These are phyloP conservation scores for Sarcophaga caerulescens DNA, from an alignment of 2,888 invertebrate species.

Conservation along the genomic window DNA sequence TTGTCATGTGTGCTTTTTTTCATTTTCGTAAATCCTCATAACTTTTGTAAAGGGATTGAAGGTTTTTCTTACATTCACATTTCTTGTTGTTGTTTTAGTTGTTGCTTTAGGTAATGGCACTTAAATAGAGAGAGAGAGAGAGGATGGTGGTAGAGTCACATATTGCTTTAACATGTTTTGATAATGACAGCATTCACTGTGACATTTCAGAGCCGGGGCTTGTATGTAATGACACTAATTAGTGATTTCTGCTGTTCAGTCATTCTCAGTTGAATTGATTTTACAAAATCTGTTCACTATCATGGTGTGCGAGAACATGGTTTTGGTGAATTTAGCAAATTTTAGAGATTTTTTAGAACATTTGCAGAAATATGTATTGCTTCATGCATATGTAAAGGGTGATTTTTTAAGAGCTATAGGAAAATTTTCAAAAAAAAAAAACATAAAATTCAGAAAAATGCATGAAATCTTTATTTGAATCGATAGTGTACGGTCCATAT, in stretches of 20 bases:
- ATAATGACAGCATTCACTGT: conserved; percentile 72
- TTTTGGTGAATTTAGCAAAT: conserved; percentile 22
- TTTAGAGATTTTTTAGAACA: conserved; percentile 33
- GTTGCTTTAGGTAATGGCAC: background rate
- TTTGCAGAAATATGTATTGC: background rate
- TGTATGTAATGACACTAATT: conserved; percentile 81
- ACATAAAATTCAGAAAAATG: too few species aligned
- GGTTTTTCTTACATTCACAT: conserved; percentile 22
- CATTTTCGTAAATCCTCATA: conserved; percentile 8
- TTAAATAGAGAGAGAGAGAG: background rate
- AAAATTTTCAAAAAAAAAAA: too few species aligned
- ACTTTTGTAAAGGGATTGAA: background rate
- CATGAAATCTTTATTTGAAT: too few species aligned
- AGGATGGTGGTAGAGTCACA: background rate
- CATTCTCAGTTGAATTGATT: conserved; percentile 17
- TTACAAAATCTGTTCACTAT: conserved; percentile 24
- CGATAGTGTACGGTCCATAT: too few species aligned
- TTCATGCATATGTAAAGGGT: background rate
- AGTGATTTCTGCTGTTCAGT: conserved; percentile 73
- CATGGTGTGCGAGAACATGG: background rate
- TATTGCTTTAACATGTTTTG: conserved; percentile 22
- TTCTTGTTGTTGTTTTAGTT: conserved; percentile 23
- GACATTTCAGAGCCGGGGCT: conserved; percentile 74
- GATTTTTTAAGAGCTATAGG: too few species aligned
- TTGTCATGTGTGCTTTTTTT: conserved; percentile 17